phyloP scores from a whole-genome alignment of 2,888 invertebrate species.

The Polylopha cassiicola region DNA sequence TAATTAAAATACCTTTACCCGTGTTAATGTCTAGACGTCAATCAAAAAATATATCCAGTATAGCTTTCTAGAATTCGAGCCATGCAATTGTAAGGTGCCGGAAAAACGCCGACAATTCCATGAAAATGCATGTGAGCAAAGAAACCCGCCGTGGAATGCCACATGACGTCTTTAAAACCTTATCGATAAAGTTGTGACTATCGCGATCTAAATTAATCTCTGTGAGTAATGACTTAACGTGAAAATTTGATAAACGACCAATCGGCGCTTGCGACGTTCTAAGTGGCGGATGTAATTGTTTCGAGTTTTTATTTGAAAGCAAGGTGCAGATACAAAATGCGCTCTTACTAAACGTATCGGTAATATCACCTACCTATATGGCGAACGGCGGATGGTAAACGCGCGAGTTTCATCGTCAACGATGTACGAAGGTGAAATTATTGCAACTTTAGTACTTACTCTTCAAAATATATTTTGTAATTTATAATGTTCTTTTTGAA shows the following conservation, averaged over 20 bases:
- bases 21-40: conserved; percentile 27
- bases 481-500: no score
- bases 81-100: conserved; percentile 74
- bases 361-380: conserved; percentile 17
- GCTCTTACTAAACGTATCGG: conserved; percentile 23
- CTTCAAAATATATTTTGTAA: background rate
- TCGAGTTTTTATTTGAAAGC: conserved; percentile 66
- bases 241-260: conserved; percentile 53
- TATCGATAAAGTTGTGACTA: conserved; percentile 38
- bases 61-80: conserved; percentile 73
- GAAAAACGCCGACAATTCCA: conserved; percentile 73
- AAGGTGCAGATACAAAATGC: conserved; percentile 71
- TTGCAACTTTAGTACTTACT: conserved; percentile 2
- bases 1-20: conserved; percentile 6
- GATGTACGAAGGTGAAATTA: conserved; percentile 6
- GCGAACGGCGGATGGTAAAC: conserved; percentile 4
- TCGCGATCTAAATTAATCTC: conserved; percentile 59
- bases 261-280: conserved; percentile 58
- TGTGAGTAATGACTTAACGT: conserved; percentile 51
- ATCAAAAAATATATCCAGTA: conserved; percentile 46
- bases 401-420: conserved; percentile 12
- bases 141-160: conserved; percentile 69
- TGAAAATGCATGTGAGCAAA: conserved; percentile 70
- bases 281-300: conserved; percentile 63
- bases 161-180: conserved; percentile 57